Base-by-base conservation (phyloP, 2,113 vertebrate genomes). In the Castor canadensis region DNA sequence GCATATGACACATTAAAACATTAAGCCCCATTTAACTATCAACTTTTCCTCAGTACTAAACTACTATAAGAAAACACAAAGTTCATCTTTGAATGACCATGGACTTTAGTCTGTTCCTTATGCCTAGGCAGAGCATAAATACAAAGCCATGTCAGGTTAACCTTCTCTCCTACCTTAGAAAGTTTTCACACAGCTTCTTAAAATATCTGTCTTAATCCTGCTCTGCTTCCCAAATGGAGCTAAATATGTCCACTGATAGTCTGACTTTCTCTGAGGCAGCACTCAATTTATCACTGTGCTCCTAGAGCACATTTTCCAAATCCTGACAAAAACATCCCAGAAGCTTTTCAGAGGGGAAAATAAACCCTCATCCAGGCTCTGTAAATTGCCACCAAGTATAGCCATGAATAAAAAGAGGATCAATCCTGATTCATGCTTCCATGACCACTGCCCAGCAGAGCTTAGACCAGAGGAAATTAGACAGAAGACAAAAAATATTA, bases 401-500 rank as follows among this genome's bases (percentile, higher is more conserved):
- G 88, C 35, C 73, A 95, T 89, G 95, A 96, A 96, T 91, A 95
- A 95, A 97, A 88, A 75, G 69, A 91, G 82, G 73, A 87, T 90
- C 87, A 90, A 87, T 91, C 93, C 72, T 82, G 82, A 96, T 95
- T 92, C 88, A 88, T 45, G 67, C 35, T 92, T 89, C 19, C 35
- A 7, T 9, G 35, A 82, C 54, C 76, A 67, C 17, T 54, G 49
- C 47, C 80, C 8, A 1, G 91, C 49, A 94, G 52, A 94, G 79
- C 40, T 76, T 30, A 66, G 28, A 87, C 9, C 76, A 83, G 77
- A 92, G 64, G 62, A 95, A 96, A 95, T 87, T 38, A 95, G 58
- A 35, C 62, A 93, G 67, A 56, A 92, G 92, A 88, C 40, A 79
- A 93, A 90, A 47, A 38, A 95, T 52, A 71, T 35, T 94, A 75